phyloP scores from a whole-genome alignment of 92 coral and sea anemone genomes.

The Scolanthus callimorphus region DNA sequence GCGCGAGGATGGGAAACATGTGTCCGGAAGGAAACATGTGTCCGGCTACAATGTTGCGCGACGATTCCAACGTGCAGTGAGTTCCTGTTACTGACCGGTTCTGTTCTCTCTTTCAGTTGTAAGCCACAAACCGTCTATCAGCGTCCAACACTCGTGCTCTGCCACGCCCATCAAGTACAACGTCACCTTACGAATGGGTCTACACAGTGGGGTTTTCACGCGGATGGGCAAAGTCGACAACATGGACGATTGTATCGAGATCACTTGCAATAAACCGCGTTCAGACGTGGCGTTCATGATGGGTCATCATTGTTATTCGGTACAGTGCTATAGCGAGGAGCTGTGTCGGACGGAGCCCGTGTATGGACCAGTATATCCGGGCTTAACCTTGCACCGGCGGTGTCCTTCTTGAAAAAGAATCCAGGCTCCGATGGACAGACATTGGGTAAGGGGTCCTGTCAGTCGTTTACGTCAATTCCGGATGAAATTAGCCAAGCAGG shows the following conservation, averaged over 20 bases:
- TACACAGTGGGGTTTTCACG: slow-evolving; percentile 87
- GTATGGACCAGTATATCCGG: slow-evolving; percentile 62
- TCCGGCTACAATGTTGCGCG: too few species aligned
- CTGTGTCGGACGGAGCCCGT: slow-evolving; percentile 91
- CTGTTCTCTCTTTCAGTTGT: too few species aligned
- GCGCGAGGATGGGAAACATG: too few species aligned
- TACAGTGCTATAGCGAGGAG: slow-evolving; percentile 88
- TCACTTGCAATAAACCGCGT: slow-evolving; percentile 74
- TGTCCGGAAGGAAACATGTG: too few species aligned
- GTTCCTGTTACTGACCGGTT: too few species aligned
- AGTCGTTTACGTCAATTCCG: too few species aligned
- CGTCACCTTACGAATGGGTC: slow-evolving; percentile 94
- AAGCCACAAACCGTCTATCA: slow-evolving; percentile 19
- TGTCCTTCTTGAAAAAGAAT: slow-evolving; percentile 69
- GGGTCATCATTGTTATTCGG: slow-evolving; percentile 91
- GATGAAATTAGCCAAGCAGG: too few species aligned
- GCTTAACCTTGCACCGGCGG: slow-evolving; percentile 81
- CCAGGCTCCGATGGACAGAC: slow-evolving; percentile 30
- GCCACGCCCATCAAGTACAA: slow-evolving; percentile 89
- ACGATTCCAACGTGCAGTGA: too few species aligned
- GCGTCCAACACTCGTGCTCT: slow-evolving; percentile 78
- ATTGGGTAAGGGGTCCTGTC: slow-evolving; percentile 53
- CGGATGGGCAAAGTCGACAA: slow-evolving; percentile 82
- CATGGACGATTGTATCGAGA: slow-evolving; percentile 97
- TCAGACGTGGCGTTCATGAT: slow-evolving; percentile 98